Conservation (phyloP, 2,113 vertebrate species). For the Osmerus eperlanus region DNA sequence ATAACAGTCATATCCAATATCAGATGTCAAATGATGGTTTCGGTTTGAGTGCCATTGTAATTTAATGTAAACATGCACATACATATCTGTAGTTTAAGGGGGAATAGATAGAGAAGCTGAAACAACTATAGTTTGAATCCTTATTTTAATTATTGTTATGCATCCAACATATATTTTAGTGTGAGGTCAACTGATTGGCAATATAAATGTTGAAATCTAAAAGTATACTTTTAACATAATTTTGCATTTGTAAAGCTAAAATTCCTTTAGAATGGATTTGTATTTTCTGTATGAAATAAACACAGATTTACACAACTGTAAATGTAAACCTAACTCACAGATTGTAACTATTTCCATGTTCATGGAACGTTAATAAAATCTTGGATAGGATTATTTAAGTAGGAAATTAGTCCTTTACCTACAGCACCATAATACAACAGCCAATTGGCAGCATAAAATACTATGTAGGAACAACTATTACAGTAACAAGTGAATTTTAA, state of each 20-base stretch:
- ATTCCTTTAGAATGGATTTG: too few relatives aligned
- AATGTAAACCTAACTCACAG: conserved; percentile 68
- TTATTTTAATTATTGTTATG: background rate
- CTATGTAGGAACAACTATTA: too few relatives aligned
- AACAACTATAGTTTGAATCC: background rate
- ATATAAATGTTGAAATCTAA: conserved; percentile 21
- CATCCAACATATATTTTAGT: conserved; percentile 2
- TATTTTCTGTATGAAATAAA: conserved; percentile 12
- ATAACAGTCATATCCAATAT: conserved; percentile 30
- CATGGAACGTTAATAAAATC: conserved; percentile 60
- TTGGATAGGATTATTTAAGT: conserved; percentile 31
- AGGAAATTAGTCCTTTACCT: conserved; percentile 43
- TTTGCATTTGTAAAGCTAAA: conserved; percentile 13
- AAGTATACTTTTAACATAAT: conserved; percentile 24
- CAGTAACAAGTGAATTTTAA: too few relatives aligned
- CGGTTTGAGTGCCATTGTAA: conserved; percentile 26
- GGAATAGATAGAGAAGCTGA: too few relatives aligned
- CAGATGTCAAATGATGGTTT: conserved; percentile 25
- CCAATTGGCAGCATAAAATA: too few relatives aligned
- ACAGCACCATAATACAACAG: too few relatives aligned
- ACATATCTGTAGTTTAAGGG: too few relatives aligned
- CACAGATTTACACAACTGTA: conserved; percentile 35
- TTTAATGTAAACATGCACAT: conserved; percentile 3
- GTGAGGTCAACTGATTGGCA: conserved; percentile 3
- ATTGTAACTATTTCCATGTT: conserved; percentile 66